Evolutionary conservation across 2,888 invertebrate species (phyloP).

Genomic region (Callyntrura guangdongensis): DNA sequence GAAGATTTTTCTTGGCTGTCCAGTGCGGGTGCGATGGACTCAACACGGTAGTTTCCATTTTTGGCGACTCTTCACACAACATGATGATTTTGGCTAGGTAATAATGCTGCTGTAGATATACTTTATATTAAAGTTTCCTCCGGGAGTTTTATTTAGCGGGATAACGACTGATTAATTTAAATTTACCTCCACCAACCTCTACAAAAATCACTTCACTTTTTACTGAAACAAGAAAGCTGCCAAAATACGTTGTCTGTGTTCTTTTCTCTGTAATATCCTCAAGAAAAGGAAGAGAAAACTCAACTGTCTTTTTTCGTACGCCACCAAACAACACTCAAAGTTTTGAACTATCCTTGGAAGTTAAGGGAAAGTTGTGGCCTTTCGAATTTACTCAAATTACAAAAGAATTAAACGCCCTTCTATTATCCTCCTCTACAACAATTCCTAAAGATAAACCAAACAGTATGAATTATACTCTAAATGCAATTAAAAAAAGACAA

Average conservation of each 20-base stretch:
- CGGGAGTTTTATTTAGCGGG: neutral
- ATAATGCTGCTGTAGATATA: neutral
- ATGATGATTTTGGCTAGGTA: constrained; percentile 9
- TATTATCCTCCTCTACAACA: neutral
- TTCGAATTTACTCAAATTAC: no score
- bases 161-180: constrained; percentile 8
- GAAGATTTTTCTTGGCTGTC: constrained; percentile 82
- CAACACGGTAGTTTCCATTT: constrained; percentile 79
- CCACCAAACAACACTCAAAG: no score
- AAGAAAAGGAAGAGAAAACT: no score
- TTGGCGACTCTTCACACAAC: constrained; percentile 78
- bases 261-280: neutral
- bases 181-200: neutral
- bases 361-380: no score
- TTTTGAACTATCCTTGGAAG: no score
- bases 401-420: no score
- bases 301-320: no score
- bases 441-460: neutral
- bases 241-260: neutral
- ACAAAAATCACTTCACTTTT: constrained; percentile 20
- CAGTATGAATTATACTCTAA: neutral
- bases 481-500: constrained; percentile 15
- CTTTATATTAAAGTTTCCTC: no score
- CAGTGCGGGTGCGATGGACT: constrained; percentile 79
- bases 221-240: neutral